Conservation (phyloP, 2,888 invertebrate species). For the Didymodactylos carnosus region DNA sequence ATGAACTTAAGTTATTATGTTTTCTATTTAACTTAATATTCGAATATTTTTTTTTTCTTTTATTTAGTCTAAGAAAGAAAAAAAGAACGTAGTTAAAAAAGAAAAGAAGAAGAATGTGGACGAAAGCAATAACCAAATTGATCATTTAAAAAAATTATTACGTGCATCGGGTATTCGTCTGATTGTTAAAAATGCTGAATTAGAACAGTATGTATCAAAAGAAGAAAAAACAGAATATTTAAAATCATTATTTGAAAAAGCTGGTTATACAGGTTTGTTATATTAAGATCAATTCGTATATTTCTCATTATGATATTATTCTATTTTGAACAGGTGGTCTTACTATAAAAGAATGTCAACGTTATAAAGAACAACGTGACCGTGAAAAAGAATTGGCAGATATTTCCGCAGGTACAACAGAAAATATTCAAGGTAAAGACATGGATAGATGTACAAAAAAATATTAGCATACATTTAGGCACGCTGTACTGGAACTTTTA, state of each 20-base stretch:
- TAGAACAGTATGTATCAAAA: neutral
- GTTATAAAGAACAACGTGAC: conserved; percentile 4
- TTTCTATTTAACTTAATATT: too few species aligned
- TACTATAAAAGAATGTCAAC: neutral
- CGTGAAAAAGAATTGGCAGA: conserved; percentile 10
- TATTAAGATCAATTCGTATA: neutral
- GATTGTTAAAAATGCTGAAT: conserved; percentile 7
- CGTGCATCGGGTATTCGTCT: neutral
- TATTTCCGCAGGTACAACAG: neutral
- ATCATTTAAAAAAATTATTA: conserved; percentile 2
- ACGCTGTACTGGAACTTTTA: neutral
- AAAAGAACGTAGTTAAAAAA: too few species aligned
- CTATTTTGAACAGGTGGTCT: neutral
- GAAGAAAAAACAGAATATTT: conserved; percentile 3
- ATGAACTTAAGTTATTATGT: too few species aligned
- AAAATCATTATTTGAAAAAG: conserved; percentile 5
- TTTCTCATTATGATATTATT: neutral
- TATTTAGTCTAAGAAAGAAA: too few species aligned
- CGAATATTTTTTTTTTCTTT: too few species aligned
- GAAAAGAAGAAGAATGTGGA: too few species aligned
- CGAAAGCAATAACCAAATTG: too few species aligned
- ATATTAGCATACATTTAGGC: too few species aligned
- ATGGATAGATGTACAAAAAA: too few species aligned
- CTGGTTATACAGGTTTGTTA: conserved; percentile 1
- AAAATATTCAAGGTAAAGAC: neutral